Evolutionary conservation across 2,113 vertebrate species (phyloP).

Genomic region (Martes martes): DNA sequence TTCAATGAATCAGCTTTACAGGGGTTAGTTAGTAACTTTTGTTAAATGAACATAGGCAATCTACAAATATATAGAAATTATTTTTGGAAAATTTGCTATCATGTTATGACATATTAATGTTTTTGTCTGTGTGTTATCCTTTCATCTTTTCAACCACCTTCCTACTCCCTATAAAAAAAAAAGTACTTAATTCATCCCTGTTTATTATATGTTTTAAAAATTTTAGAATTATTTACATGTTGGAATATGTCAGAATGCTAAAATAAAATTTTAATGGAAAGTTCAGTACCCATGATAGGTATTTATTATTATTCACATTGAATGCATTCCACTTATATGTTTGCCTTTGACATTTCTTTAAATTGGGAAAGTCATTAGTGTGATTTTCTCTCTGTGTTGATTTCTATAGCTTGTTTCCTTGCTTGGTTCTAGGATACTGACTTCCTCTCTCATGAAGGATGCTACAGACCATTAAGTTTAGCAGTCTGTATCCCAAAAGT

Average conservation of each 20-base stretch:
- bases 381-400: slow-evolving; percentile 36
- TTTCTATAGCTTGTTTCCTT: neutral
- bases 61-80: neutral
- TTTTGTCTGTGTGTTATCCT: neutral
- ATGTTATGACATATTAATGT: neutral
- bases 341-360: slow-evolving; percentile 49
- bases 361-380: slow-evolving; percentile 3
- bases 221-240: slow-evolving; percentile 26
- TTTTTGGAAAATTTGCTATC: neutral
- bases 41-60: neutral
- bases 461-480: neutral
- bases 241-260: neutral
- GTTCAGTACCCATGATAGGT: neutral
- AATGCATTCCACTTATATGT: slow-evolving; percentile 1
- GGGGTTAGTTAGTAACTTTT: neutral
- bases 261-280: slow-evolving; percentile 8
- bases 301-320: slow-evolving; percentile 37
- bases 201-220: slow-evolving; percentile 4
- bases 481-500: neutral
- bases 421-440: neutral
- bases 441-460: slow-evolving; percentile 7
- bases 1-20: neutral
- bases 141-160: neutral
- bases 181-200: neutral
- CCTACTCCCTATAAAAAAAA: neutral